Percentiles rank a stretch among this genome's conserved stretches.
phyloP scores from a whole-genome alignment of 2,888 invertebrate species.

The Hybos culiciformis region DNA sequence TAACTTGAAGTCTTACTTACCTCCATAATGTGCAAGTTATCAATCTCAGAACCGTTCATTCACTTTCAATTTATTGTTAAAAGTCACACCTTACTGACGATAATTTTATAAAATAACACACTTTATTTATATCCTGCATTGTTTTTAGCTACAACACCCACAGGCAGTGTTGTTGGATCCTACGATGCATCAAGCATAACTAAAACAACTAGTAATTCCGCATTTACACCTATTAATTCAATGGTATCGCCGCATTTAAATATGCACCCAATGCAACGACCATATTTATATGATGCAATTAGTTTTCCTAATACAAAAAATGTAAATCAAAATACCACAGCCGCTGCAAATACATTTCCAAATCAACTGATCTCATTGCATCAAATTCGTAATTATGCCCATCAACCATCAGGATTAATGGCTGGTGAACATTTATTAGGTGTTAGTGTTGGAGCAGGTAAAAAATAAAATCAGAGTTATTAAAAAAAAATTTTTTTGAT shows the following conservation, averaged over 20 bases:
- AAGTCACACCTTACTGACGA: no score
- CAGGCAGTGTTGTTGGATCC: conserved; percentile 19
- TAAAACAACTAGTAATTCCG: conserved; percentile 59
- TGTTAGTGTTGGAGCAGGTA: conserved; percentile 34
- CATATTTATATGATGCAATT: conserved; percentile 86
- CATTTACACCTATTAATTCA: conserved; percentile 88
- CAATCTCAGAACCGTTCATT: no score
- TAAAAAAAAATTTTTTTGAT: no score
- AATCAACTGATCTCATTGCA: conserved; percentile 90
- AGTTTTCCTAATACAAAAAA: conserved; percentile 72
- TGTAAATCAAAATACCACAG: conserved; percentile 44
- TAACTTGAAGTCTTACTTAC: not conserved
- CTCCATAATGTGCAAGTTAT: no score
- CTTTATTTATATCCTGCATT: not conserved
- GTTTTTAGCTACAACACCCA: conserved; percentile 25
- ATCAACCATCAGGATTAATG: conserved; percentile 67
- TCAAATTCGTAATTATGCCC: conserved; percentile 92
- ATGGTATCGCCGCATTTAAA: conserved; percentile 66
- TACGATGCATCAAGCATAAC: conserved; percentile 40
- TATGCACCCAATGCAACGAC: conserved; percentile 55
- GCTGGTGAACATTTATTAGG: conserved; percentile 51
- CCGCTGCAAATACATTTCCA: conserved; percentile 59
- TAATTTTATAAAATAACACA: not conserved
- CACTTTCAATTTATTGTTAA: no score
- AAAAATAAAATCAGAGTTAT: no score